Percentiles rank a stretch among this genome's conserved stretches.
Evolutionary conservation across 2,113 vertebrate genomes (phyloP).

Genomic region (Leucopternis melanops): DNA sequence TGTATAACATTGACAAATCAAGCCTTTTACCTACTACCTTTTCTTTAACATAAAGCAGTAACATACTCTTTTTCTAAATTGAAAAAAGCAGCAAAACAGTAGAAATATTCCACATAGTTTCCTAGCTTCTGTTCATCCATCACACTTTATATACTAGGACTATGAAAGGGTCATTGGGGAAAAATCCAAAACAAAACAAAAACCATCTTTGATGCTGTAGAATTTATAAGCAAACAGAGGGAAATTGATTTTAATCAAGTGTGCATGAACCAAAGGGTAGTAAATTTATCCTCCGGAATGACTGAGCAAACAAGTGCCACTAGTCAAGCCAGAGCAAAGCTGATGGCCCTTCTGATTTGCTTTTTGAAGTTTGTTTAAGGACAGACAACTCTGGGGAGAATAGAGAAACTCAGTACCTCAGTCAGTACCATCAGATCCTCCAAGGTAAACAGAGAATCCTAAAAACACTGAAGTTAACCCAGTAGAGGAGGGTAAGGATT

Average conservation of each 20-base stretch:
- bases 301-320: neutral
- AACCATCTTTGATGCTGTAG: neutral
- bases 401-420: neutral
- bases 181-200: neutral
- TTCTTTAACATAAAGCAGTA: conserved; percentile 53
- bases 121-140: neutral
- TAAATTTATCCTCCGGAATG: neutral
- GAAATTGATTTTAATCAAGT: neutral
- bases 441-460: neutral
- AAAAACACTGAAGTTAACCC: neutral
- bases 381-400: neutral
- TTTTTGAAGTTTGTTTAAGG: neutral
- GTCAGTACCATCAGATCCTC: neutral
- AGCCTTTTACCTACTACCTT: neutral
- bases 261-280: neutral
- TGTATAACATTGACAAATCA: conserved; percentile 15
- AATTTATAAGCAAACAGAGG: neutral
- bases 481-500: neutral
- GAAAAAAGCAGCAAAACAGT: conserved; percentile 27
- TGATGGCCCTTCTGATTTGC: neutral
- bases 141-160: neutral
- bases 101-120: conserved; percentile 58
- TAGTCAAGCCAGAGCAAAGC: conserved; percentile 1
- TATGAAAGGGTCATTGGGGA: neutral
- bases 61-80: neutral